These are phyloP conservation scores for Myioborus melanocephalus DNA, from an alignment of 2,797 vertebrate species.

Conservation along the genomic window DNA sequence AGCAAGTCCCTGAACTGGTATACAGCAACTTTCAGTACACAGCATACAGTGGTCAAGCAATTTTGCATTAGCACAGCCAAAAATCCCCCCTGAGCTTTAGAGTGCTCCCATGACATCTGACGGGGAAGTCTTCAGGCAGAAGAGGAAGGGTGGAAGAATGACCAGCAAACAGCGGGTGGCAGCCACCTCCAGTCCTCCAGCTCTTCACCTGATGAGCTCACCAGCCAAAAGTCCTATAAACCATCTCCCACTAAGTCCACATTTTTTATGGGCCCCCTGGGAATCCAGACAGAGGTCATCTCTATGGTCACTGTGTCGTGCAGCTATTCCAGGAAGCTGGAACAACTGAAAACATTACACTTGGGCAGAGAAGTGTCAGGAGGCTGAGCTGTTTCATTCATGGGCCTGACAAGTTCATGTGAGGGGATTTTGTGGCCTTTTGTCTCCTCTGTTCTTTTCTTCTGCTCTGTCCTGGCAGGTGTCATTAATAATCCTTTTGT, in stretches of 20 bases:
- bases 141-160: neutral
- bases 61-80: neutral
- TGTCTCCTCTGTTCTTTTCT: neutral
- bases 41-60: neutral
- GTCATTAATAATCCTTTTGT: neutral
- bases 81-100: neutral
- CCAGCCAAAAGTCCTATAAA: neutral
- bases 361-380: neutral
- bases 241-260: accelerated
- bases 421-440: neutral
- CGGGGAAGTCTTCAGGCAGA: neutral
- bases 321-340: neutral
- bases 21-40: neutral
- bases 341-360: neutral
- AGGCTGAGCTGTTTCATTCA: neutral
- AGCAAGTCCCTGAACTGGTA: accelerated
- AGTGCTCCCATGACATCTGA: neutral
- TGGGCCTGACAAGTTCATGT: neutral
- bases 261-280: neutral
- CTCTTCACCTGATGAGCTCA: neutral
- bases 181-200: neutral
- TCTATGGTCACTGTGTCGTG: neutral
- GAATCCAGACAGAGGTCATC: neutral
- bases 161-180: neutral
- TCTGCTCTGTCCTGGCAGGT: neutral